Base-by-base conservation (phyloP, 2,888 invertebrate species). In the Meta bourneti region DNA sequence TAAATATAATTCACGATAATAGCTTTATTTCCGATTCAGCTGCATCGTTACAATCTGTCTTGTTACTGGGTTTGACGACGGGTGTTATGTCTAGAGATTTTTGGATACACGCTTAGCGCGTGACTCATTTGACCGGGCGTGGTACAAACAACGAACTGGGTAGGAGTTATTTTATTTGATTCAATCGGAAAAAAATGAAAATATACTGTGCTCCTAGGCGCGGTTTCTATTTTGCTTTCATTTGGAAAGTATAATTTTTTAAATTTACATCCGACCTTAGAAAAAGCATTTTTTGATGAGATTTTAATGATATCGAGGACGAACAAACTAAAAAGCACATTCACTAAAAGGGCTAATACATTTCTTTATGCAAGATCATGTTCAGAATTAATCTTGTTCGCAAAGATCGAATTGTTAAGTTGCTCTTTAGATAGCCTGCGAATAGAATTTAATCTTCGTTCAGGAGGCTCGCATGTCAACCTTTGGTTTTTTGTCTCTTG, bases 1-100 rank as follows among this genome's bases (percentile, higher is more conserved):
- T 34, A 34, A 34, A 34, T 34, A 34, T 34, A 34, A 34, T 34
- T 34, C 1, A 34, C 1, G 34, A 34, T 34, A 34, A 4, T 34
- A 34, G 34, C 4, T 34, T 34, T 34, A 71, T 20, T 16, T 19
- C 6, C 16, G 71, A 71, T 71, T 71, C 9, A 71, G 16, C 20
- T n/a, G n/a, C 20, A 19, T 71, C 71, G 20, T 19, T 20, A 71
- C 7, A n/a, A 69, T 74, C 48, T 20, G 74, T 74, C 48, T 48
- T 6, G 74, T n/a, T 77, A 9, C 9, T 51, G 19, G 8, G 16
- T 51, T 61, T n/a, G 61, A 69, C 20, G 80, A 16, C 48, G n/a
- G 16, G 11, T 80, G 80, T 80, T 80, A 80, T 80, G 80, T 61
- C 80, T 80, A 80, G 80, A 13, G 34, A 19, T 16, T 16, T 61